phyloP scores from a whole-genome alignment of 2,888 invertebrate species.

The Caenorhabditis panamensis region DNA sequence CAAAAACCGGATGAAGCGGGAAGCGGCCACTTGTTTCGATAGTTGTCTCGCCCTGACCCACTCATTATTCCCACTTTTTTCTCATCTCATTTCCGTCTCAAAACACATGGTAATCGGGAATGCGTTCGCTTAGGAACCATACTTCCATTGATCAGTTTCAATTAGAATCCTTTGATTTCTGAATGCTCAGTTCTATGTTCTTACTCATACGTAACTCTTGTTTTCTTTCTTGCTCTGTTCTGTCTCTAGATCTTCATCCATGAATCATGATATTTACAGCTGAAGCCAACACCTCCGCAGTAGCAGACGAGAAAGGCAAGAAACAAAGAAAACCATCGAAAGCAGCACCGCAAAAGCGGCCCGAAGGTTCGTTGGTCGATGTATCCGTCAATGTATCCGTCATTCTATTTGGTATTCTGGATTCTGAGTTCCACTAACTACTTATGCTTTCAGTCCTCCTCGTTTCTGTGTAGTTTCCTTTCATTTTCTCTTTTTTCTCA shows the following conservation, averaged over 20 bases:
- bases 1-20: conserved; percentile 39
- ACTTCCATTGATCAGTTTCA: too few relatives aligned
- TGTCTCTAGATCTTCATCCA: too few relatives aligned
- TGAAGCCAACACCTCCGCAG: conserved; percentile 25
- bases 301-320: conserved; percentile 46
- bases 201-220: too few relatives aligned
- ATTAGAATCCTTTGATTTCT: too few relatives aligned
- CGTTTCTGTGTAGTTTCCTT: too few relatives aligned
- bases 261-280: too few relatives aligned
- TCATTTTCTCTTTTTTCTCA: neutral
- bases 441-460: too few relatives aligned
- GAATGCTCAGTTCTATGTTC: too few relatives aligned
- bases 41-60: conserved; percentile 37
- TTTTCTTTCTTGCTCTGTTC: too few relatives aligned
- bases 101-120: conserved; percentile 10
- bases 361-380: conserved; percentile 50
- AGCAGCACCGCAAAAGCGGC: conserved; percentile 45
- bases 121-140: too few relatives aligned
- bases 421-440: neutral
- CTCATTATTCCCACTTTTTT: conserved; percentile 8
- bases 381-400: too few relatives aligned
- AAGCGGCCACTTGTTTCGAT: conserved; percentile 46
- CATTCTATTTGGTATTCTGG: neutral
- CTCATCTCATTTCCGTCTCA: neutral
- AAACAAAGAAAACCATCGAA: conserved; percentile 54